Evolutionary conservation across 2,888 invertebrate genomes (phyloP).

Genomic region (Venustoraphidia nigricollis): DNA sequence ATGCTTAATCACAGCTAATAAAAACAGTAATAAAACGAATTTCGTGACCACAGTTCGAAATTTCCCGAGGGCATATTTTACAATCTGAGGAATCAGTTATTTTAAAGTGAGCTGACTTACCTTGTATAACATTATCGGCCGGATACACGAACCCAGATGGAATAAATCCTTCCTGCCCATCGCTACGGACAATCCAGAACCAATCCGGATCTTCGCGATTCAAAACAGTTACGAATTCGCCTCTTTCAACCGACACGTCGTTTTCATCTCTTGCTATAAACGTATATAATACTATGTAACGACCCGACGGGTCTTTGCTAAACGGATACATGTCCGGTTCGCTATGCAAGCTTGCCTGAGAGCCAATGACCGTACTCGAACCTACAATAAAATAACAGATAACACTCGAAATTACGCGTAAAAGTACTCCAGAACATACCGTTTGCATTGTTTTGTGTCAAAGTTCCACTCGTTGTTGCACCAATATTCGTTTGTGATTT

Average conservation of each 20-base stretch:
- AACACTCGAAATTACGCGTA: too few species aligned
- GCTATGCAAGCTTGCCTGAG: slow-evolving; percentile 32
- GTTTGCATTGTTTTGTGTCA: background rate
- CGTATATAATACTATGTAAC: slow-evolving; percentile 84
- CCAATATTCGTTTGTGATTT: slow-evolving; percentile 5
- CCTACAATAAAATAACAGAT: background rate
- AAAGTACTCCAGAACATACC: too few species aligned
- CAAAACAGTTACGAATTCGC: slow-evolving; percentile 89
- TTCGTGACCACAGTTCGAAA: too few species aligned
- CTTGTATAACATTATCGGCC: slow-evolving; percentile 60
- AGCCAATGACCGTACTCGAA: slow-evolving; percentile 21
- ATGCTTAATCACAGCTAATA: too few species aligned
- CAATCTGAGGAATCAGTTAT: too few species aligned
- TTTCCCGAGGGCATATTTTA: too few species aligned
- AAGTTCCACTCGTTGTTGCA: background rate
- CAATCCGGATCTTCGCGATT: slow-evolving; percentile 92
- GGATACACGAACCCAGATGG: slow-evolving; percentile 91
- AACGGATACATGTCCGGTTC: slow-evolving; percentile 52
- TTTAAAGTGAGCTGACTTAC: too few species aligned
- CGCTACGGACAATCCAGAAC: slow-evolving; percentile 89
- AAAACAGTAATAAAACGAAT: too few species aligned
- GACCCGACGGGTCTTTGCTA: slow-evolving; percentile 70
- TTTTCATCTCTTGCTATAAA: slow-evolving; percentile 89
- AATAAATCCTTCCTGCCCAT: slow-evolving; percentile 90
- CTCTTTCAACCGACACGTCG: slow-evolving; percentile 83